Evolutionary conservation across 30 jellyfish, hydroid and myxozoan species (phyloP).

Genomic region (Chironex yamaguchii): DNA sequence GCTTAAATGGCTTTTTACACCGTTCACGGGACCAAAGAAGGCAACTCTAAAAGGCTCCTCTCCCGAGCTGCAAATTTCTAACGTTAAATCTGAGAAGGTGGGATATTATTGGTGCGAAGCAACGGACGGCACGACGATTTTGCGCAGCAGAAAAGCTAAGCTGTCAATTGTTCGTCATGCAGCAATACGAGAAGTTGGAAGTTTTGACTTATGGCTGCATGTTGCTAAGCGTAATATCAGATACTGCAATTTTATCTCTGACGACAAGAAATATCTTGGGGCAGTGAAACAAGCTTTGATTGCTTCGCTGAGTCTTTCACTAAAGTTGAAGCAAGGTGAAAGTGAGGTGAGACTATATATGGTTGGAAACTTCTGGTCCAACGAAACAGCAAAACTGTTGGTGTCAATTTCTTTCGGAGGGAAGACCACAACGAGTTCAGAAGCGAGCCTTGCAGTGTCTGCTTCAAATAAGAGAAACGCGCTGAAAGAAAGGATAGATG

Average conservation of each 20-base stretch:
- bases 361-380: not conserved
- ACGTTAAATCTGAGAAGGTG: constrained; percentile 9
- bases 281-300: not conserved
- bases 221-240: not conserved
- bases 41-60: constrained; percentile 16
- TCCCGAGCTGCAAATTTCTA: constrained; percentile 43
- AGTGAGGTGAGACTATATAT: not conserved
- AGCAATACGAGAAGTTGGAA: constrained; percentile 51
- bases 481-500: not conserved
- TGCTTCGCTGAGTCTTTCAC: not conserved
- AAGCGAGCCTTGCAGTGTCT: not conserved
- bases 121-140: constrained; percentile 62
- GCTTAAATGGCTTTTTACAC: constrained; percentile 75
- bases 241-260: not conserved
- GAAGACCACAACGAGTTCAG: not conserved
- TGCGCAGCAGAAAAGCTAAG: constrained; percentile 80
- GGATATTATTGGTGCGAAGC: constrained; percentile 96
- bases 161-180: constrained; percentile 63
- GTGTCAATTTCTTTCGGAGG: not conserved
- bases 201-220: constrained; percentile 28
- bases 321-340: not conserved
- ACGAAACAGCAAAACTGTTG: not conserved
- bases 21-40: constrained; percentile 28
- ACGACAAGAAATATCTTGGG: not conserved
- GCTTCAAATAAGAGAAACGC: not conserved